phyloP scores from a whole-genome alignment of 2,113 vertebrate species.

The Rhea americana region DNA sequence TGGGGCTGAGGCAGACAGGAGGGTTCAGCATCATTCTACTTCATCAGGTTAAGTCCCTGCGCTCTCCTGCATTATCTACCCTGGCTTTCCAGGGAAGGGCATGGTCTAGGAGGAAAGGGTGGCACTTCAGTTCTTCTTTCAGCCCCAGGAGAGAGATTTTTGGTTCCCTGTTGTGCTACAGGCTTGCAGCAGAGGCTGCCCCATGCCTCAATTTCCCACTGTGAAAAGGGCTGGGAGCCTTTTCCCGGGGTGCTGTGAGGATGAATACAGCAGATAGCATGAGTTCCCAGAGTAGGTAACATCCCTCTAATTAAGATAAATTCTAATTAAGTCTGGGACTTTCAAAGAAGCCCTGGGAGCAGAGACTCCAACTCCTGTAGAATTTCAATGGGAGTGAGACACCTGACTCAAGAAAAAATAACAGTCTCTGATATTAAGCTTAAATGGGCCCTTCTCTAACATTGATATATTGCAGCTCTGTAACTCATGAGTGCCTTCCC shows the following conservation, averaged over 20 bases:
- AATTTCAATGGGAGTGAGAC: slow-evolving; percentile 60
- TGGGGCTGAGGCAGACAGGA: accelerated
- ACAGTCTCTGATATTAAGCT: slow-evolving; percentile 35
- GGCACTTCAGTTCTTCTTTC: neutral
- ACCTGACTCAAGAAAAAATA: slow-evolving; percentile 53
- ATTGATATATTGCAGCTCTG: slow-evolving; percentile 40
- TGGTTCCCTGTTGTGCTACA: neutral
- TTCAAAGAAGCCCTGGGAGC: slow-evolving; percentile 66
- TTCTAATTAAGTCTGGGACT: slow-evolving; percentile 70
- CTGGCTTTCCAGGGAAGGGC: neutral
- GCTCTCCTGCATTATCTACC: neutral
- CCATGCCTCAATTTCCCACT: neutral
- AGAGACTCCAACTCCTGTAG: slow-evolving; percentile 52
- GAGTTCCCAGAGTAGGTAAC: slow-evolving; percentile 63
- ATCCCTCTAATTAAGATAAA: slow-evolving; percentile 67
- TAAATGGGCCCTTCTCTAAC: slow-evolving; percentile 44
- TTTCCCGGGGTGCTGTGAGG: slow-evolving; percentile 24
- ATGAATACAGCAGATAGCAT: slow-evolving; percentile 14
- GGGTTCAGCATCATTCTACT: neutral
- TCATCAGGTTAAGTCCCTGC: accelerated
- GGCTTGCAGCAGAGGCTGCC: neutral
- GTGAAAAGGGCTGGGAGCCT: slow-evolving; percentile 5
- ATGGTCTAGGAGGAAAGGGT: accelerated
- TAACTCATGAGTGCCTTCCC: slow-evolving; percentile 36
- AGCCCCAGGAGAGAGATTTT: neutral